Percentiles rank a stretch among this genome's conserved stretches.
These are phyloP conservation scores for Leucozona laternaria DNA, from an alignment of 2,888 invertebrate species.

Conservation along the genomic window DNA sequence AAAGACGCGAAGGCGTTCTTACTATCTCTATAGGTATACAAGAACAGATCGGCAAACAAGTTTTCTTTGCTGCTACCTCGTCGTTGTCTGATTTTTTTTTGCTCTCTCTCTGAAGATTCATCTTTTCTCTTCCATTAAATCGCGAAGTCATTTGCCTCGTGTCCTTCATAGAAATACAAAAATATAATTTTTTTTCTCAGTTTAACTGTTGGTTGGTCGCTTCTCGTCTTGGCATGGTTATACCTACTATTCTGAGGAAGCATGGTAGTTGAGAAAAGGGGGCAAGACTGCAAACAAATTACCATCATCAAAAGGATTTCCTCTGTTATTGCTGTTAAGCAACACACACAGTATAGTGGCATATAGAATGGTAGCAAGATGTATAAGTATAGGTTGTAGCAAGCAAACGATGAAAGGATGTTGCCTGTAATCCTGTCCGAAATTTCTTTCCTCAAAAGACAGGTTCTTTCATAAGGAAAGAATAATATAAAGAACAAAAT, in stretches of 20 bases:
- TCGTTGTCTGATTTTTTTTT: conserved; percentile 1
- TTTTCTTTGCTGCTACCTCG: not conserved
- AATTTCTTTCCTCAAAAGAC: conserved; percentile 39
- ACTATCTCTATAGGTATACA: not conserved
- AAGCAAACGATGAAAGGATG: conserved; percentile 49
- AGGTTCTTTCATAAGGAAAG: conserved; percentile 11
- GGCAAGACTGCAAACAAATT: conserved; percentile 65
- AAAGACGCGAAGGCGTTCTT: conserved; percentile 21
- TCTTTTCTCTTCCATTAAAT: conserved; percentile 4
- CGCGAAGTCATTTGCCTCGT: conserved; percentile 39
- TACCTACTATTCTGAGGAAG: not conserved
- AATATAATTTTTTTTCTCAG: conserved; percentile 15
- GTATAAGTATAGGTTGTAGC: not conserved
- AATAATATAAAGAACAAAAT: conserved; percentile 22
- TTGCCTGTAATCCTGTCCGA: conserved; percentile 52
- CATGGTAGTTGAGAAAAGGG: not conserved
- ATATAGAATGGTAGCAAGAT: not conserved
- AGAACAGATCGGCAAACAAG: conserved; percentile 32
- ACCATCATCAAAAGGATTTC: conserved; percentile 74
- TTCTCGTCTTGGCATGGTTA: not conserved
- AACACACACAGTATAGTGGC: conserved; percentile 35
- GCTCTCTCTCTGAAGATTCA: not conserved
- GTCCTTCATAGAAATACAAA: conserved; percentile 30
- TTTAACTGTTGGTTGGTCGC: conserved; percentile 59
- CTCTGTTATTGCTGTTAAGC: conserved; percentile 64